Conservation (phyloP, 2,113 vertebrate genomes). For the Syngnathus scovelli region DNA sequence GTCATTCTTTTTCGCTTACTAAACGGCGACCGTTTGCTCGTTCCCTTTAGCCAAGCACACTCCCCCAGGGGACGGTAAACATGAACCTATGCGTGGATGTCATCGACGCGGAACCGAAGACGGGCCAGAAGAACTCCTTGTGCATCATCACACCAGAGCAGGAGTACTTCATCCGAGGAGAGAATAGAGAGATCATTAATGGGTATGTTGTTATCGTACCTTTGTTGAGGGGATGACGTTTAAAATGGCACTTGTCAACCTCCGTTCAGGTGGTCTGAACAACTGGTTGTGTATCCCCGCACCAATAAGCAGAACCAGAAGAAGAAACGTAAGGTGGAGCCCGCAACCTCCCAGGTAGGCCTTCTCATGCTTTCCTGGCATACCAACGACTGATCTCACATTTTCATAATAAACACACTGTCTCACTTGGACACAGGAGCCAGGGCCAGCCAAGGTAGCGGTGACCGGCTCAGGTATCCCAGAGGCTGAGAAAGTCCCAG, state of each 20-base stretch:
- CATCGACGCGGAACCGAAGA: constrained; percentile 75
- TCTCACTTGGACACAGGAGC: constrained; percentile 58
- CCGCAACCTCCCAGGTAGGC: constrained; percentile 70
- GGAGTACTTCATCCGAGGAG: constrained; percentile 78
- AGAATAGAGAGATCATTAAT: constrained; percentile 78
- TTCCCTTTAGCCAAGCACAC: constrained; percentile 69
- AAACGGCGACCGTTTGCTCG: background rate
- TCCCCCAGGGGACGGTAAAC: constrained; percentile 79
- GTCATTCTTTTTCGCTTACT: background rate
- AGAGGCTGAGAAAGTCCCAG: constrained; percentile 71
- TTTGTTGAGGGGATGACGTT: background rate
- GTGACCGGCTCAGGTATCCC: constrained; percentile 76
- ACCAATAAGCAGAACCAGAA: constrained; percentile 82
- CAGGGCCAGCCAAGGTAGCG: constrained; percentile 77
- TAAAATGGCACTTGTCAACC: background rate
- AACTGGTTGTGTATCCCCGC: constrained; percentile 73
- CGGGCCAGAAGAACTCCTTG: constrained; percentile 77
- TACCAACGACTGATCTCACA: background rate
- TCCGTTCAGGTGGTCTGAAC: constrained; percentile 71
- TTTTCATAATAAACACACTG: background rate
- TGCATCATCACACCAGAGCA: constrained; percentile 77
- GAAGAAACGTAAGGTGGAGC: constrained; percentile 79
- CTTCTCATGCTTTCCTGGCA: background rate
- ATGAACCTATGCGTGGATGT: constrained; percentile 78
- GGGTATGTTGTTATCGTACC: constrained; percentile 51